Evolutionary conservation across 2,797 vertebrate species (phyloP), one percentile per base, ranked within the genome.

Genomic region (Micromesistius poutassou): DNA sequence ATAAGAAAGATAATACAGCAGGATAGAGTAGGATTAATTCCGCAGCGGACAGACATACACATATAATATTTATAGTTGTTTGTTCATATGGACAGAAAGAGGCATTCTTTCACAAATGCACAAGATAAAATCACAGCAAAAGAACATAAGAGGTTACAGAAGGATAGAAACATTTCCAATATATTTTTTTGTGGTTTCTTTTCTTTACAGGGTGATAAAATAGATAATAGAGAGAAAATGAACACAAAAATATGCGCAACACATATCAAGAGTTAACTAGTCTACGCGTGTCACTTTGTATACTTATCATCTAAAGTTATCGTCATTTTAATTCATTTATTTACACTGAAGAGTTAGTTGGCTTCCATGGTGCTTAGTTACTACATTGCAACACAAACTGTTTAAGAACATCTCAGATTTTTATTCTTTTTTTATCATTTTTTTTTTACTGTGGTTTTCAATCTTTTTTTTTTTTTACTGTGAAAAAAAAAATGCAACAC

Each of bases 1-100:
- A 96, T 95, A 96, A 94, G 87, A 94, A 95, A 93, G 92, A 93
- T 94, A 94, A 94, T 94, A 93, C 92, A 95, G 92, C 91, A 94
- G 93, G 91, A 92, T 92, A 93, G 90, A 90, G 78, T 89, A 93
- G 91, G 90, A 92, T 94, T 94, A 95, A 90, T 91, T 93, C 89
- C 92, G 92, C 90, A 93, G 91, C 93, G 87, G 91, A 93, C 93
- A 85, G 89, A 94, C 93, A 82, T 89, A 94, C 93, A 94, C 92
- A 91, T 92, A 94, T 92, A 93, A 94, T 94, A 93, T 93, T 93
- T 93, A 94, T 94, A 94, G 91, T 93, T 85, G 93, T 93, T 93
- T 94, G 92, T 93, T 94, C 93, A 93, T 94, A 93, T 92, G 92
- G 91, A 94, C 94, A 94, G 91, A 93, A 89, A 92, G 91, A 92